Evolutionary conservation across 2,797 vertebrate species (phyloP), one percentile per base, ranked within the genome.

Genomic region (Nannoperca obscura): DNA sequence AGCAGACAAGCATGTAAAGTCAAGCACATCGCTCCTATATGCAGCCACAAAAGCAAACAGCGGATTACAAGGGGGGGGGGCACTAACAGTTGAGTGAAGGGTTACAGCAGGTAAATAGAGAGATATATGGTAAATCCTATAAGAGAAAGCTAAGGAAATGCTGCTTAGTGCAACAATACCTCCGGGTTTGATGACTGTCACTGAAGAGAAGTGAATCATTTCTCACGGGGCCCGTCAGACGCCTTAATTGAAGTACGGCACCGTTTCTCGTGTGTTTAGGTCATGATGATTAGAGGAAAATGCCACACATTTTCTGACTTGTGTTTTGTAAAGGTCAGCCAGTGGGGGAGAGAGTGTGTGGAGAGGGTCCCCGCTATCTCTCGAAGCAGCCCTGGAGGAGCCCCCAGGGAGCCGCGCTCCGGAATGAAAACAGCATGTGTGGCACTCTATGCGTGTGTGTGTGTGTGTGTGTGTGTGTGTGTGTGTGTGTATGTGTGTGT

Each of bases 251-350:
- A 82, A 77, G 71, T 17, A 32, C 30, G 27, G 38, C 77, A 27
- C 64, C 59, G 13, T 86, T 87, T 83, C 46, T 87, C 69, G 24
- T 75, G 84, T 78, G 79, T 88, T 92, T 79, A 86, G 84, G 85
- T 86, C 83, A 60, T 44, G 77, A 85, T 90, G 86, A 93, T 90
- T 88, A 88, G 81, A 89, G 87, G 76, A 46, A 91, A 93, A 91
- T 90, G 86, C 78, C 89, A 91, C 85, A 88, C 73, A 79, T 85
- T 88, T 78, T 82, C 73, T 83, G 88, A 92, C 86, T 92, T 88
- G 89, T 91, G 89, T 93, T 91, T 89, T 76, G 85, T 86, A 90
- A 94, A 94, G 91, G 93, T 92, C 90, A 92, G 74, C 78, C 82
- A 69, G 86, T 80, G 78, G 80, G 85, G 82, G 88, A 38, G 81